A percentile compares a stretch with the other conserved stretches of the same genome.
These are phyloP conservation scores for Goniozus legneri DNA, from an alignment of 1,140 invertebrate species.

Conservation along the genomic window DNA sequence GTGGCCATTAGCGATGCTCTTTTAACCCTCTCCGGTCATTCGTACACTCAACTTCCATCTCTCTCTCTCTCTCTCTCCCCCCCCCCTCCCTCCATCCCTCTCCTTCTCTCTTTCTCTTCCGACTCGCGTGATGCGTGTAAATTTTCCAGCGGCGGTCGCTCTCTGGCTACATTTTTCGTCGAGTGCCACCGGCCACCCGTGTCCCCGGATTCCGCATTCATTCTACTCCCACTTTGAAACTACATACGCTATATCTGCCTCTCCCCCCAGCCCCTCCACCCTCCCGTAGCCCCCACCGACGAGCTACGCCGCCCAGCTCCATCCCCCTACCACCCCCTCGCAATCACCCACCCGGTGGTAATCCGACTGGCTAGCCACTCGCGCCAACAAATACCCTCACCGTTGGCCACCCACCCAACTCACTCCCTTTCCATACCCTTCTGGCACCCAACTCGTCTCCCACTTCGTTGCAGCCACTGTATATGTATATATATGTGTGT, in stretches of 20 bases:
- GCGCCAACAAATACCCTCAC: slow-evolving; percentile 54
- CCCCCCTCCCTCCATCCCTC: too few species aligned
- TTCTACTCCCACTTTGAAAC: too few species aligned
- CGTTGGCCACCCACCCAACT: slow-evolving; percentile 40
- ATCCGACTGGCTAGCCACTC: slow-evolving; percentile 55
- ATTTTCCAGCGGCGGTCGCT: slow-evolving; percentile 53
- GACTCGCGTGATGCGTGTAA: slow-evolving; percentile 54
- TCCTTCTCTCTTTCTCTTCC: too few species aligned
- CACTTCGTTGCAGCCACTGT: too few species aligned
- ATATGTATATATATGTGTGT: too few species aligned
- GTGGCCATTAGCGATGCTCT: slow-evolving; percentile 55
- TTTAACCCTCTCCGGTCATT: slow-evolving; percentile 52
- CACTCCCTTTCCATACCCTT: slow-evolving; percentile 16
- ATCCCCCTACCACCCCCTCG: slow-evolving; percentile 23
- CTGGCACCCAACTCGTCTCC: slow-evolving; percentile 7
- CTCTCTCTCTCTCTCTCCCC: too few species aligned
- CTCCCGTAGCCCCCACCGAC: slow-evolving; percentile 17
- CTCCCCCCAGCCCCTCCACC: slow-evolving; percentile 10
- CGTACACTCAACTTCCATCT: slow-evolving; percentile 49
- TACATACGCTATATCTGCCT: slow-evolving; percentile 6
- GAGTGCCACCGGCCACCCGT: slow-evolving; percentile 37
- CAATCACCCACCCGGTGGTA: slow-evolving; percentile 40
- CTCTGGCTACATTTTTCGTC: slow-evolving; percentile 52
- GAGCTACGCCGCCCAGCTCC: slow-evolving; percentile 8
- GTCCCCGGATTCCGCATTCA: too few species aligned